phyloP scores from a whole-genome alignment of 1,140 invertebrate species.

The Drosophila tropicalis region DNA sequence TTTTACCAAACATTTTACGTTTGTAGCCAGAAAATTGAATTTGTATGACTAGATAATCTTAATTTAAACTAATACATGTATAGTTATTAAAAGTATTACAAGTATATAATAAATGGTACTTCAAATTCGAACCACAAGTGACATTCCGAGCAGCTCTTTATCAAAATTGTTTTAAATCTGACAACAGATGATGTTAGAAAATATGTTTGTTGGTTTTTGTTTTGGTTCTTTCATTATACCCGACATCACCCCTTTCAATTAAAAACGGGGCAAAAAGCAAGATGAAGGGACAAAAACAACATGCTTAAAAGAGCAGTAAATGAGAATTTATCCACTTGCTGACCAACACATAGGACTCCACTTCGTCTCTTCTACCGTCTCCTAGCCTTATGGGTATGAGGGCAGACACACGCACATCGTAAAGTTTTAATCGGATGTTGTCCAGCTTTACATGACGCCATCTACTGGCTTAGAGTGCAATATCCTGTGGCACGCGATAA shows the following conservation, averaged over 20 bases:
- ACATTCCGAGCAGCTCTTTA: background rate
- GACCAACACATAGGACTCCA: conserved; percentile 43
- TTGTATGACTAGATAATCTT: too few species aligned
- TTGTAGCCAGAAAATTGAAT: too few species aligned
- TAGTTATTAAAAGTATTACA: too few species aligned
- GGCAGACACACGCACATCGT: conserved; percentile 75
- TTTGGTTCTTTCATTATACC: background rate
- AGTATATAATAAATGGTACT: background rate
- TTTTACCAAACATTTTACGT: too few species aligned
- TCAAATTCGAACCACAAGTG: background rate
- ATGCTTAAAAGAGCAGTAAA: conserved; percentile 83
- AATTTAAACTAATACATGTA: too few species aligned
- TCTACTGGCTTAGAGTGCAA: conserved; percentile 81
- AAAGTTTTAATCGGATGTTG: conserved; percentile 82
- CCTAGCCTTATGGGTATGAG: conserved; percentile 2
- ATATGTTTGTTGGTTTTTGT: conserved; percentile 9
- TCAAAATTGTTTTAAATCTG: conserved; percentile 11
- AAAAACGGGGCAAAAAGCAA: conserved; percentile 47
- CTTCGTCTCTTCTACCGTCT: background rate
- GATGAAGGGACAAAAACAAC: conserved; percentile 68
- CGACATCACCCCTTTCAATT: conserved; percentile 22
- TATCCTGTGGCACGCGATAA: conserved; percentile 82
- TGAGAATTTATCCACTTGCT: conserved; percentile 82
- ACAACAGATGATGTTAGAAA: background rate
- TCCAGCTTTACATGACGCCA: conserved; percentile 80